phyloP scores from a whole-genome alignment of 53 echinoderm and acorn worm species.

The Glandiceps talaboti region DNA sequence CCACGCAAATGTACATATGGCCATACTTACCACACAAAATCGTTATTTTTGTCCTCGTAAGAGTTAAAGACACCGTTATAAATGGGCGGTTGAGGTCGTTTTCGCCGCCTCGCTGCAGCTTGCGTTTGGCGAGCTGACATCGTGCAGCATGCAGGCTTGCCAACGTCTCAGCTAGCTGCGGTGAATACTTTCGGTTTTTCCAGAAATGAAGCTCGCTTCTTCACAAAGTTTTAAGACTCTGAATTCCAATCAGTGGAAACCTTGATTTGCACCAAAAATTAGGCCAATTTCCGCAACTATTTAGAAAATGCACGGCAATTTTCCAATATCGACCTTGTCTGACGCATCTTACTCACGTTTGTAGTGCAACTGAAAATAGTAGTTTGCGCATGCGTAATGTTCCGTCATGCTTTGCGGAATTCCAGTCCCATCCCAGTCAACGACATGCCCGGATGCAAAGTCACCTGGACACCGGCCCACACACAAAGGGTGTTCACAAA shows the following conservation, averaged over 20 bases:
- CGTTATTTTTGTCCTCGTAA: slow-evolving; percentile 98
- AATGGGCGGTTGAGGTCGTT: slow-evolving; percentile 72
- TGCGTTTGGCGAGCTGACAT: slow-evolving; percentile 5
- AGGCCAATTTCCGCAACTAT: not conserved
- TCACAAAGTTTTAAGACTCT: not conserved
- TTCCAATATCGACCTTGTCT: not conserved
- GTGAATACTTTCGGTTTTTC: not conserved
- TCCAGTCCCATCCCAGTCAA: not conserved
- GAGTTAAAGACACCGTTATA: slow-evolving; percentile 98
- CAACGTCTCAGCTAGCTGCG: not conserved
- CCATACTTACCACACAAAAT: slow-evolving; percentile 83
- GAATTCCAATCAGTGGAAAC: not conserved
- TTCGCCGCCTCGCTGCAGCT: slow-evolving; percentile 48
- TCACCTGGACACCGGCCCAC: too few species aligned
- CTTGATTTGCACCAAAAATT: not conserved
- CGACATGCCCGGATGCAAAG: not conserved
- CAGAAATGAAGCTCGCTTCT: not conserved
- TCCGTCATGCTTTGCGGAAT: not conserved
- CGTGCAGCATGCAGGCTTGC: not conserved
- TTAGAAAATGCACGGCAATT: not conserved
- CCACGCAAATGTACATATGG: too few species aligned
- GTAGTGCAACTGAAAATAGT: not conserved
- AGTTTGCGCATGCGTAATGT: not conserved
- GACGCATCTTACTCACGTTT: not conserved
- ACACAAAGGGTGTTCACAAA: too few species aligned